phyloP scores from a whole-genome alignment of 1,140 invertebrate species.

The Antheraea pernyi region DNA sequence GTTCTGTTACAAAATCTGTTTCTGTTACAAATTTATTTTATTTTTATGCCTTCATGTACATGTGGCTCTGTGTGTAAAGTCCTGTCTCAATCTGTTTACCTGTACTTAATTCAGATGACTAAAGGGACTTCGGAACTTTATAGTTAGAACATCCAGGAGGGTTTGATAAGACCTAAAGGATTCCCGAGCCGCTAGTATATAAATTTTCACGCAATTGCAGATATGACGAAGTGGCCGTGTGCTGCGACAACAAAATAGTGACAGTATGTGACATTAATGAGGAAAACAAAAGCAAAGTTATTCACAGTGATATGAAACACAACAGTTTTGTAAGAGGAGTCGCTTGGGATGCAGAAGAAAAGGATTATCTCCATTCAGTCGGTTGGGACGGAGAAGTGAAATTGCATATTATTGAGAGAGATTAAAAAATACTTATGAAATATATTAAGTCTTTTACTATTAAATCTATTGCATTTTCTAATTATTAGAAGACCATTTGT shows the following conservation, averaged over 20 bases:
- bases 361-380: slow-evolving; percentile 52
- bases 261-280: slow-evolving; percentile 51
- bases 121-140: no score
- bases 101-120: no score
- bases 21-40: no score
- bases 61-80: no score
- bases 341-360: slow-evolving; percentile 55
- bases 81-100: no score
- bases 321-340: slow-evolving; percentile 60
- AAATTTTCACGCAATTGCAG: slow-evolving; percentile 38
- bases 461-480: background rate
- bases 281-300: slow-evolving; percentile 39
- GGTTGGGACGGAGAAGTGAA: slow-evolving; percentile 67
- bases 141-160: no score
- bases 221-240: slow-evolving; percentile 56
- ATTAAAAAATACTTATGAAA: background rate
- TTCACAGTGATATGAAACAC: slow-evolving; percentile 62
- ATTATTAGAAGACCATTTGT: no score
- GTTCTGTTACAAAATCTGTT: no score
- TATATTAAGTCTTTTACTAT: background rate
- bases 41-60: no score
- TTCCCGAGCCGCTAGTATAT: no score
- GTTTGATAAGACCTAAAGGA: no score
- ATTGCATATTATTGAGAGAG: slow-evolving; percentile 35
- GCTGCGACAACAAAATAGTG: slow-evolving; percentile 71